A percentile compares a stretch with the other conserved stretches of the same genome.
Conservation (phyloP, 1,140 invertebrate species). For the Drosophila lacertosa region DNA sequence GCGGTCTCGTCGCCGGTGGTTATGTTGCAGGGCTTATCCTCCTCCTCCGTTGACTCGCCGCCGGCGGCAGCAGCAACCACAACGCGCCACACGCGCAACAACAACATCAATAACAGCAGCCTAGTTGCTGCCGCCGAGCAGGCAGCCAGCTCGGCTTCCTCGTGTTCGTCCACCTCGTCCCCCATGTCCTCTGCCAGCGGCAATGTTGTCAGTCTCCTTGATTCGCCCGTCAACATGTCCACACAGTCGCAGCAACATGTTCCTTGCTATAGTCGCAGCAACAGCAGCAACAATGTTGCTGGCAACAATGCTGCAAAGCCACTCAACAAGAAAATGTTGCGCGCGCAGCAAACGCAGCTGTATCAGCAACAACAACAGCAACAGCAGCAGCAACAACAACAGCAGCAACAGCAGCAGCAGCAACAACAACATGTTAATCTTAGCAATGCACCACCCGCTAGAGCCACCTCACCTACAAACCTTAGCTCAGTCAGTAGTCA, state of each 20-base stretch:
- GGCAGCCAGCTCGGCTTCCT: conserved; percentile 55
- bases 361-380: conserved; percentile 72
- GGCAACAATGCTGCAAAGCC: conserved; percentile 51
- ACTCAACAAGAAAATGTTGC: conserved; percentile 81
- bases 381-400: conserved; percentile 55
- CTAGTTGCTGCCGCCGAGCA: conserved; percentile 31
- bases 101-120: conserved; percentile 14
- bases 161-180: conserved; percentile 56
- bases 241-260: conserved; percentile 45
- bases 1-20: conserved; percentile 62
- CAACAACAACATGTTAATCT: conserved; percentile 37
- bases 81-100: conserved; percentile 44
- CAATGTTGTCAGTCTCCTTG: conserved; percentile 54
- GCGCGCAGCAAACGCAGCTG: conserved; percentile 74
- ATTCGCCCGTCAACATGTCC: conserved; percentile 74
- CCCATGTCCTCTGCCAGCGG: conserved; percentile 51
- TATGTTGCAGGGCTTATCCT: conserved; percentile 66
- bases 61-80: conserved; percentile 30
- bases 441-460: conserved; percentile 42
- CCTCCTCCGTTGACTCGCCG: conserved; percentile 64
- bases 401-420: conserved; percentile 50
- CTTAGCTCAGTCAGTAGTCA: conserved; percentile 52
- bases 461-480: conserved; percentile 48
- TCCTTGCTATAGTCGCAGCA: conserved; percentile 17
- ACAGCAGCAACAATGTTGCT: conserved; percentile 18